Evolutionary conservation across 2,113 vertebrate species (phyloP), one percentile per base, ranked within the genome.

Genomic region (Mesitornis unicolor): DNA sequence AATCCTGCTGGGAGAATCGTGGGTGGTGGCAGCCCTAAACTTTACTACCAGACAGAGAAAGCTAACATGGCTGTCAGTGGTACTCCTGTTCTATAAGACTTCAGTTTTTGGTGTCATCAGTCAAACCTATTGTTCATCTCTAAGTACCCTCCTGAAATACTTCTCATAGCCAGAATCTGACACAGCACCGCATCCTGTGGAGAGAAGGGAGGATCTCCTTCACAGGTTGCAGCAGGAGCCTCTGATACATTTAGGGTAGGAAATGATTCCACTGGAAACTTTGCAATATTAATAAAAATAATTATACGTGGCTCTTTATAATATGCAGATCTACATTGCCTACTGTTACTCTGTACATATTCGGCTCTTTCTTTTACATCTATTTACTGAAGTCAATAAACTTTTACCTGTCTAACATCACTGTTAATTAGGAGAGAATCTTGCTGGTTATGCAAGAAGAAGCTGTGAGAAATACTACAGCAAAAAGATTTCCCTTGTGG

Each of bases 231-330:
- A 60, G 73, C 15, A n/a, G 40, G 18, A 85, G 14, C 43, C 43
- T 74, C 47, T 0, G 0, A 7, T 21, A 42, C 0, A 0, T 42
- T 74, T 43, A 64, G 29, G 21, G 9, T 11, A 69, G 25, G 40
- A 85, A 85, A 61, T 4, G 0, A 71, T 48, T 79, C 36, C 24
- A 74, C 40, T 22, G 10, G 18, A 47, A 3, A 3, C 31, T 71
- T 35, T 7, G 9, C 20, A 65, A 29, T 53, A 35, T 33, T 65
- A 63, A 61, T 15, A 61, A 87, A 79, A 71, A 48, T 53, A 17
- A 53, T 45, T 31, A 5, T 2, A 29, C 15, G 15, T 67, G 48
- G 6, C 11, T 82, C 75, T 57, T 82, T 36, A n/a, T 1, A 65
- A 42, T 51, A 57, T 7, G 6, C 10, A 31, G n/a, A 61, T 74